Base-by-base conservation (phyloP, 2,797 vertebrate species). In the Neosilurus hyrtlii region DNA sequence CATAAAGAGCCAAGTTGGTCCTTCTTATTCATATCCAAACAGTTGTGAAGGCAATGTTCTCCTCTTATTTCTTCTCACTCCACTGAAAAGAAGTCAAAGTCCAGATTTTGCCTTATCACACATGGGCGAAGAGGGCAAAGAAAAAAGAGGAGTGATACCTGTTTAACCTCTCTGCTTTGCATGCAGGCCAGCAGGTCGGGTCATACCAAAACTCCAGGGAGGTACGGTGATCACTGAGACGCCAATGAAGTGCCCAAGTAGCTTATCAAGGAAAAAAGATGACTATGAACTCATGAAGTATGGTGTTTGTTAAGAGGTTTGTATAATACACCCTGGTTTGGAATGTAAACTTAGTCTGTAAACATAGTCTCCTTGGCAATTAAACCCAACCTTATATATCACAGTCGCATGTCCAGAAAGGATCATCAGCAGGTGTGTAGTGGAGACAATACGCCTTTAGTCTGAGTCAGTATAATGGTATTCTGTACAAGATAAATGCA, bases 41-140 rank as follows among this genome's bases (percentile, higher is more conserved):
- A 78, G 73, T 30, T 5, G 57, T 65, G 16, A 30, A 82, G 37
- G 30, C n/a, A 18, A 57, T 59, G 51, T 68, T 51, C 52, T 56
- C 20, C 66, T 80, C 86, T 79, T 82, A 24, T 75, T 18, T 81
- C 30, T 57, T 76, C 57, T 72, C 12, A 51, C 54, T 18, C 2
- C 3, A 12, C 37, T 20, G 20, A 35, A 43, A 20, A n/a, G 86
- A 80, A 65, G n/a, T 57, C 92, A 93, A 94, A 85, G 93, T 94
- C 87, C 91, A 93, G 16, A 54, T 24, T 63, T 82, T 59, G 73
- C 73, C 83, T 89, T 89, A 91, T 91, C 88, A 71, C 20, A 35
- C 4, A 66, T 16, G 30, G 0, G 37, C 4, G 18, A 10, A 6
- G 4, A 77, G 37, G 9, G 59, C 14, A 82, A 59, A 70, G 22